Evolutionary conservation across 2,888 invertebrate genomes (phyloP).

Genomic region (Dynastes hyllus): DNA sequence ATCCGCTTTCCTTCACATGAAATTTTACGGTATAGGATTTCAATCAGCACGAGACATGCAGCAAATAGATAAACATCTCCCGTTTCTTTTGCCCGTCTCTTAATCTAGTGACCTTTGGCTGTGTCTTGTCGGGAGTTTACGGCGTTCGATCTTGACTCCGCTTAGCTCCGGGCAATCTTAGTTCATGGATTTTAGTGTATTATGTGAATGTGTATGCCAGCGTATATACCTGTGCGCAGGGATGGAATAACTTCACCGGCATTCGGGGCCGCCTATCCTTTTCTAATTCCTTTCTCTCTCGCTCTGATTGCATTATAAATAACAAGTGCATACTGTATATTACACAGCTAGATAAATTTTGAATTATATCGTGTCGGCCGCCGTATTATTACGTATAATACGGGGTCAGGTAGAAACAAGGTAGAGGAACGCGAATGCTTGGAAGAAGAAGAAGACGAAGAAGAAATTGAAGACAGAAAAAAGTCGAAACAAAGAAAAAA

Average conservation of each 20-base stretch:
- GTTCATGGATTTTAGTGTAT: slow-evolving; percentile 50
- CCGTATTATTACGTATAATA: slow-evolving; percentile 46
- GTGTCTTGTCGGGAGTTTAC: slow-evolving; percentile 44
- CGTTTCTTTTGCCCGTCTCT: slow-evolving; percentile 44
- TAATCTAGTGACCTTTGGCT: slow-evolving; percentile 40
- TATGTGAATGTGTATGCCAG: slow-evolving; percentile 23
- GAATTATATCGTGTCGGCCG: slow-evolving; percentile 57
- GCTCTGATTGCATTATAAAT: slow-evolving; percentile 61
- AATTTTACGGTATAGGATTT: slow-evolving; percentile 38
- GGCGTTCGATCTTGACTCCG: slow-evolving; percentile 55
- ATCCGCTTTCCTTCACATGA: slow-evolving; percentile 12
- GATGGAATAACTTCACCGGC: slow-evolving; percentile 16
- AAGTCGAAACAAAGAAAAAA: slow-evolving; percentile 36
- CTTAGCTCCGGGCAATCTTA: slow-evolving; percentile 55
- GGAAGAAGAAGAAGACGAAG: slow-evolving; percentile 9
- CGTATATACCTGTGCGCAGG: slow-evolving; percentile 28
- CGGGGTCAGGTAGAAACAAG: slow-evolving; percentile 47
- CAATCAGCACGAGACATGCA: slow-evolving; percentile 31
- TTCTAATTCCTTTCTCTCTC: slow-evolving; percentile 49
- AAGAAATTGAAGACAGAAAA: slow-evolving; percentile 20
- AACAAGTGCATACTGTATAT: slow-evolving; percentile 60
- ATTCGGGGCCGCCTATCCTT: neutral
- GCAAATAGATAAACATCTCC: slow-evolving; percentile 44
- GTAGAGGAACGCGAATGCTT: slow-evolving; percentile 1
- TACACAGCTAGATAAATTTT: slow-evolving; percentile 60